These are phyloP conservation scores for Trichomycterus rosablanca DNA, from an alignment of 2,113 vertebrate genomes.

Conservation along the genomic window DNA sequence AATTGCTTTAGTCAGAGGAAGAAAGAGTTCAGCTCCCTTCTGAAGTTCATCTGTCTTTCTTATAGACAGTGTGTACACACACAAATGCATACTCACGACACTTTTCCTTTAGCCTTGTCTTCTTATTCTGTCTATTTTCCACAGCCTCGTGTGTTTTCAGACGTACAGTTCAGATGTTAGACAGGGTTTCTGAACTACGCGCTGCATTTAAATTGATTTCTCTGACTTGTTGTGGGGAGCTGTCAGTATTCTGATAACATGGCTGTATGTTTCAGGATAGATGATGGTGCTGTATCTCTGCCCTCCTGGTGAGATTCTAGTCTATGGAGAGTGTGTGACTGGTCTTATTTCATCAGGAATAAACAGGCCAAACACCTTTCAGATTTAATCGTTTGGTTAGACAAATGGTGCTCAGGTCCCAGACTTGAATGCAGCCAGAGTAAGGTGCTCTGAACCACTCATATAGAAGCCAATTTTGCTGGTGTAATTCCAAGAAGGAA, in stretches of 20 bases:
- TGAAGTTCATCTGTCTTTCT: conserved; percentile 53
- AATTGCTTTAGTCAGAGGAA: conserved; percentile 47
- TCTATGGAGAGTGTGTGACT: conserved; percentile 18
- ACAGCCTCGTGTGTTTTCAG: background rate
- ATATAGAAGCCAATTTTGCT: no score
- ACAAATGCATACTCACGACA: background rate
- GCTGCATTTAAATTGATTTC: conserved; percentile 49
- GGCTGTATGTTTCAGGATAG: conserved; percentile 48
- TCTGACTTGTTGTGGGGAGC: conserved; percentile 11
- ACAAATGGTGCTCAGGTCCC: conserved; percentile 52
- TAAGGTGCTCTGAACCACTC: no score
- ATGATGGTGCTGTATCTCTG: conserved; percentile 12
- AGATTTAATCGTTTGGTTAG: conserved; percentile 49
- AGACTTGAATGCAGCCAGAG: conserved; percentile 50
- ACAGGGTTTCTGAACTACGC: conserved; percentile 51
- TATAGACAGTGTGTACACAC: conserved; percentile 47
- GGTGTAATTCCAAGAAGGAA: no score
- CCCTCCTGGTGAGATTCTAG: conserved; percentile 18
- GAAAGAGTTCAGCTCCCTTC: conserved; percentile 57
- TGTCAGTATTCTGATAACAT: conserved; percentile 58
- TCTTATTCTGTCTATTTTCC: conserved; percentile 5
- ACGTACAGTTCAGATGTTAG: conserved; percentile 53
- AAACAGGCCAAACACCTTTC: conserved; percentile 39
- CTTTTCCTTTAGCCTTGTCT: conserved; percentile 9
- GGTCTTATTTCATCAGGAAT: conserved; percentile 12